Conservation (phyloP, 2,888 invertebrate species). For the Heterodera filipjevi region DNA sequence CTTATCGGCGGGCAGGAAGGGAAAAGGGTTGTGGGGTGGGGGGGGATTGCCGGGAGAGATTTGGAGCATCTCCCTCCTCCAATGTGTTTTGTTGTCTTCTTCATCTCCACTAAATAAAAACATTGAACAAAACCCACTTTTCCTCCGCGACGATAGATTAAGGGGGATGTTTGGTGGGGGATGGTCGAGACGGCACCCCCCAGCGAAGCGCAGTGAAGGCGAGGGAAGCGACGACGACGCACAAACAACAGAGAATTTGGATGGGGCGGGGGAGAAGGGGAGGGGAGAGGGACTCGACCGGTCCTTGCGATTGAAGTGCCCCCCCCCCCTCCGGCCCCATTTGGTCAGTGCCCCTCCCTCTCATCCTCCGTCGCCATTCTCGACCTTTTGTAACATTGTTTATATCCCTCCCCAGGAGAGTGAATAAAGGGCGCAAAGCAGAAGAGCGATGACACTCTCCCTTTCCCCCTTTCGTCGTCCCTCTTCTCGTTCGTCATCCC, state of each 20-base stretch:
- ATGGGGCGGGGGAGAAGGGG: not conserved
- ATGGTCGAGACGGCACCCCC: not conserved
- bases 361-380: not conserved
- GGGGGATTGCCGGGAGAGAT: not conserved
- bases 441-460: not conserved
- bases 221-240: not conserved
- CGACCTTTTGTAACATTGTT: slow-evolving; percentile 10
- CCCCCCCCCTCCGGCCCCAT: not conserved
- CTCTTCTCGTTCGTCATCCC: not conserved
- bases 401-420: not conserved
- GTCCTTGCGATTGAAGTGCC: not conserved
- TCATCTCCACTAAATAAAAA: not conserved
- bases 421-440: not conserved
- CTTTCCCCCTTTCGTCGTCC: not conserved
- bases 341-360: not conserved
- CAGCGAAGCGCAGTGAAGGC: not conserved
- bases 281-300: not conserved
- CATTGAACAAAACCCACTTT: not conserved
- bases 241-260: not conserved
- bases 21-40: no score
- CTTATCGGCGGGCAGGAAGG: no score
- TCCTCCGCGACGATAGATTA: not conserved
- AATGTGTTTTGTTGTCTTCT: not conserved
- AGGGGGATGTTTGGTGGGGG: not conserved
- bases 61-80: not conserved